Evolutionary conservation across 2,888 invertebrate genomes (phyloP).

Genomic region (Caenorhabditis macrosperma): DNA sequence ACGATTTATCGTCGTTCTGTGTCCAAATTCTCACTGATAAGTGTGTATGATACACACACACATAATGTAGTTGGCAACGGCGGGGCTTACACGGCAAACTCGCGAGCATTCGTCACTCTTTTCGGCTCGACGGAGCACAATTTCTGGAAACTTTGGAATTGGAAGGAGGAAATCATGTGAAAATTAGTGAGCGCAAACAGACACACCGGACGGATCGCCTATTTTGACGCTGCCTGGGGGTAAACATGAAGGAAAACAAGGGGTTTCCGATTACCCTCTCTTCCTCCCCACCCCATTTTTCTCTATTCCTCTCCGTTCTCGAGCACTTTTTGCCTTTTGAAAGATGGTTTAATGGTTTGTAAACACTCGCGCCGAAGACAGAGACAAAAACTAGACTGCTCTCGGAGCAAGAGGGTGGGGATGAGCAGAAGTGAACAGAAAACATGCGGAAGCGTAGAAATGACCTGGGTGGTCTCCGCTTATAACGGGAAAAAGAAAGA

Average conservation of each 20-base stretch:
- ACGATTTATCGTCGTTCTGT: conserved; percentile 5
- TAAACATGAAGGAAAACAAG: conserved; percentile 13
- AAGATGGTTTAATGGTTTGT: conserved; percentile 52
- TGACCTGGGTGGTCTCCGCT: conserved; percentile 34
- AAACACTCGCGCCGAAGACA: conserved; percentile 19
- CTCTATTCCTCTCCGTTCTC: too few species aligned
- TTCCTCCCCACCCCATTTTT: background rate
- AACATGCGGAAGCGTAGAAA: background rate
- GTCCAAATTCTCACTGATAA: conserved; percentile 38
- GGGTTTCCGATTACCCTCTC: conserved; percentile 46
- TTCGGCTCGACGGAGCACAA: background rate
- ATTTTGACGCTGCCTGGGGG: conserved; percentile 5
- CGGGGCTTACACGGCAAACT: background rate
- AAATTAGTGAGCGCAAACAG: background rate
- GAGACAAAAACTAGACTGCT: background rate
- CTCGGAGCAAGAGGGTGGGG: background rate
- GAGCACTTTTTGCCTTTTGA: conserved; percentile 15
- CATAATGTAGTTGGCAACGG: conserved; percentile 11
- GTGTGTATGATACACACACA: conserved; percentile 7
- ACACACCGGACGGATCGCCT: background rate
- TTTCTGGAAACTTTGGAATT: background rate
- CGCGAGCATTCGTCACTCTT: background rate
- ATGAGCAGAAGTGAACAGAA: conserved; percentile 19
- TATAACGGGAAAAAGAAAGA: background rate
- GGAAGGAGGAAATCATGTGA: conserved; percentile 16